A percentile compares a stretch with the other conserved stretches of the same genome.
Conservation (phyloP, 1,140 invertebrate genomes). For the Mizuhopecten yessoensis region DNA sequence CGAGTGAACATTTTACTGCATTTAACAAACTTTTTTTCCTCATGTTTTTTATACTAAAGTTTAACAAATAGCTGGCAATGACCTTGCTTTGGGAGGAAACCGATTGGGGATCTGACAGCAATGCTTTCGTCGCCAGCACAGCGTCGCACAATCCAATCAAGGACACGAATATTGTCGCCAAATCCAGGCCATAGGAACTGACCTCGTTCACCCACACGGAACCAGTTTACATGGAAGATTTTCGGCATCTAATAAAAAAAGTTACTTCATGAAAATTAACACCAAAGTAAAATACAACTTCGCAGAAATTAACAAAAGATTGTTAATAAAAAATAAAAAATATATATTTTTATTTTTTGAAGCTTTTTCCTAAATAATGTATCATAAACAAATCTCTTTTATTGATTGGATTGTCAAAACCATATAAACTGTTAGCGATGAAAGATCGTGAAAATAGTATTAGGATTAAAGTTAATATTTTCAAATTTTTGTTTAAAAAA, state of each 20-base stretch:
- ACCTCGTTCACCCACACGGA: conserved; percentile 91
- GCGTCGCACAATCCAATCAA: conserved; percentile 96
- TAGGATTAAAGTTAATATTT: neutral
- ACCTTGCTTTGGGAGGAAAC: conserved; percentile 80
- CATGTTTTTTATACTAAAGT: neutral
- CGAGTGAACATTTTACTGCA: neutral
- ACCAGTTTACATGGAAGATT: conserved; percentile 99
- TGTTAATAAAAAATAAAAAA: too few relatives aligned
- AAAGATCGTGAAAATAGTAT: neutral
- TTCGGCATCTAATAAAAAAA: conserved; percentile 88
- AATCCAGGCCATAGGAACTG: conserved; percentile 99
- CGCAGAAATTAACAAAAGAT: too few relatives aligned
- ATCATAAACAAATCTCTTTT: neutral
- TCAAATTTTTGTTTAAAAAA: neutral
- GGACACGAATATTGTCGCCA: conserved; percentile 96
- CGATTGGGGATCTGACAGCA: conserved; percentile 77
- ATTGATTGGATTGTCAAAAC: neutral
- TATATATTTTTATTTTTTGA: too few relatives aligned
- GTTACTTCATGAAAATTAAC: too few relatives aligned
- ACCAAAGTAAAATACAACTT: too few relatives aligned
- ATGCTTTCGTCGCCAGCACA: conserved; percentile 88
- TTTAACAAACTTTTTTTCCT: neutral
- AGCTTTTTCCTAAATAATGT: too few relatives aligned
- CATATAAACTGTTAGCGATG: neutral
- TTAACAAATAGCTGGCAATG: neutral